A percentile compares a stretch with the other conserved stretches of the same genome.
Evolutionary conservation across 2,888 invertebrate species (phyloP).

Genomic region (Cephus pulcher): DNA sequence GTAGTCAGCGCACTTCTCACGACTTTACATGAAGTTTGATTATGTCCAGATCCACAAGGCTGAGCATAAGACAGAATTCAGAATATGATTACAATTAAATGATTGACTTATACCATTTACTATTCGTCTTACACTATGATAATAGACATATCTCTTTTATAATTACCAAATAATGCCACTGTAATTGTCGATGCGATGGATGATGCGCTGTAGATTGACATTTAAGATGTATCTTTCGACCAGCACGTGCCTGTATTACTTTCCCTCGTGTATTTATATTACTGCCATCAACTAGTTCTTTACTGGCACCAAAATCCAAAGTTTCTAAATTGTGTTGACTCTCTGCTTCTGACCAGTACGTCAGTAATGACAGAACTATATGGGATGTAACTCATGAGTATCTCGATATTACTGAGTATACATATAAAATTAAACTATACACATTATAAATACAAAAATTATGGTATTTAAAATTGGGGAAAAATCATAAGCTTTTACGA

Average conservation of each 20-base stretch:
- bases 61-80: not conserved
- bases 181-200: slow-evolving; percentile 14
- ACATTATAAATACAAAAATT: not conserved
- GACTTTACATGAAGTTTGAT: slow-evolving; percentile 16
- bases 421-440: not conserved
- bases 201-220: slow-evolving; percentile 18
- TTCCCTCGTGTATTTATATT: slow-evolving; percentile 16
- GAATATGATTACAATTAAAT: not conserved
- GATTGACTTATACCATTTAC: not conserved
- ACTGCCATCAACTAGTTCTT: slow-evolving; percentile 7
- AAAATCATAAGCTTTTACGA: not conserved
- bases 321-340: slow-evolving; percentile 13
- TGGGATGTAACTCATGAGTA: not conserved
- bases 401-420: not conserved
- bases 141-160: not conserved
- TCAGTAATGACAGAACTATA: slow-evolving; percentile 17
- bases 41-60: slow-evolving; percentile 18
- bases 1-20: slow-evolving; percentile 16
- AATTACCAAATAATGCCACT: slow-evolving; percentile 22
- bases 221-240: slow-evolving; percentile 14
- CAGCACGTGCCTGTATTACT: slow-evolving; percentile 17
- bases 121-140: not conserved
- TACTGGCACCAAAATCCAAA: slow-evolving; percentile 7
- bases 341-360: slow-evolving; percentile 23
- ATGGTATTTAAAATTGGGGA: not conserved